A percentile compares a stretch with the other conserved stretches of the same genome.
Conservation (phyloP, 2,797 vertebrate genomes). For the Brachyalestes nurse region DNA sequence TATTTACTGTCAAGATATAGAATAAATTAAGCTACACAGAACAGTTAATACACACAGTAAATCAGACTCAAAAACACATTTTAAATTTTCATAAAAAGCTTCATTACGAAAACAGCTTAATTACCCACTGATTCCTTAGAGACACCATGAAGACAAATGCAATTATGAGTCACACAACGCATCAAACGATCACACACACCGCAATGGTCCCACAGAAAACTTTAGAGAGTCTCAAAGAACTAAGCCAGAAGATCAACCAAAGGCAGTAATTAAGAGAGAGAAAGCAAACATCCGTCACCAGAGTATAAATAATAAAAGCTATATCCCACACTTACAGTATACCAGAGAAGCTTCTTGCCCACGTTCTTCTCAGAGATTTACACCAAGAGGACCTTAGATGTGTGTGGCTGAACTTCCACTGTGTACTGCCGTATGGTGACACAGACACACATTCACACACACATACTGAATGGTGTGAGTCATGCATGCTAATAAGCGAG, state of each 20-base stretch:
- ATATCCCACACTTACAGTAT: constrained; percentile 36
- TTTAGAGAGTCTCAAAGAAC: neutral
- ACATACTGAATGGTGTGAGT: constrained; percentile 66
- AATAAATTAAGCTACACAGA: neutral
- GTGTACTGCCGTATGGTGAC: constrained; percentile 51
- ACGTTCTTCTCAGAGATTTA: neutral
- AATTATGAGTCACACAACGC: neutral
- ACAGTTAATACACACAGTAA: neutral
- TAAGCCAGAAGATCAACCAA: neutral
- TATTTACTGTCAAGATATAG: neutral
- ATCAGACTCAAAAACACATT: neutral
- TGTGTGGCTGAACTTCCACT: constrained; percentile 17
- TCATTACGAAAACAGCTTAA: neutral
- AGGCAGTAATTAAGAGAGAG: constrained; percentile 22
- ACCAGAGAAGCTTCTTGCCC: neutral
- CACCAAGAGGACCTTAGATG: constrained; percentile 13
- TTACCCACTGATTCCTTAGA: neutral
- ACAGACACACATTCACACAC: constrained; percentile 34
- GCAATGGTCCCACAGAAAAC: neutral
- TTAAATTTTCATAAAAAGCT: neutral
- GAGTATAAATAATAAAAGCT: neutral
- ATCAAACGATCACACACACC: constrained; percentile 9
- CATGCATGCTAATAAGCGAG: constrained; percentile 59
- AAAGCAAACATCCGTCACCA: constrained; percentile 9
- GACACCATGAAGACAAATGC: constrained; percentile 2